Percentiles rank a stretch among this genome's conserved stretches.
These are phyloP conservation scores for Scolopax bukidnonensis DNA, from an alignment of 2,797 vertebrate genomes.

Conservation along the genomic window DNA sequence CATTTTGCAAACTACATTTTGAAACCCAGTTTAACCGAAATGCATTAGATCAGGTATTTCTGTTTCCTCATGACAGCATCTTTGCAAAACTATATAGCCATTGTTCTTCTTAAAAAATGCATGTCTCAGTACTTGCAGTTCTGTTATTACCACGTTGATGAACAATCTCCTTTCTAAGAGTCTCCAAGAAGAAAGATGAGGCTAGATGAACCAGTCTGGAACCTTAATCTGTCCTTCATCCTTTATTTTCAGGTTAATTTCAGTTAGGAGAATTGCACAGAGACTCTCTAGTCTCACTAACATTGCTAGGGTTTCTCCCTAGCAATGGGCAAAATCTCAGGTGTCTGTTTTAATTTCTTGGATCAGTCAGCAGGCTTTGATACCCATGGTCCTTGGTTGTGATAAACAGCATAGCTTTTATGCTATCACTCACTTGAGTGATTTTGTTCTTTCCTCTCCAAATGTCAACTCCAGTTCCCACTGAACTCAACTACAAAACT, in stretches of 20 bases:
- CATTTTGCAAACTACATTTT: not conserved
- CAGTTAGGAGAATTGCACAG: not conserved
- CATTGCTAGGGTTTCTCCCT: not conserved
- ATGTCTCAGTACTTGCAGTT: not conserved
- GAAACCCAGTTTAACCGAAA: not conserved
- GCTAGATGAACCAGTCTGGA: not conserved
- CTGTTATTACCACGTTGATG: not conserved
- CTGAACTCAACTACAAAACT: constrained; percentile 50
- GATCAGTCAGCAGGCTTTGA: not conserved
- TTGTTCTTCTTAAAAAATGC: not conserved
- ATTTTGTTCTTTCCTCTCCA: constrained; percentile 57
- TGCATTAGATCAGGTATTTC: not conserved
- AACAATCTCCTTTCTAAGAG: not conserved
- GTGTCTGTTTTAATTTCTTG: constrained; percentile 5
- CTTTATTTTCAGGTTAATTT: not conserved
- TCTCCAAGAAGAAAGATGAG: not conserved
- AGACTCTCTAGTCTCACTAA: not conserved
- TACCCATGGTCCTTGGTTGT: not conserved
- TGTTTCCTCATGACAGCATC: not conserved
- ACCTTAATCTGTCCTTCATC: not conserved
- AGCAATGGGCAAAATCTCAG: not conserved
- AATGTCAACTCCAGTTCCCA: constrained; percentile 31
- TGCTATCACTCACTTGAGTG: constrained; percentile 41
- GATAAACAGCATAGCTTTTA: constrained; percentile 52
- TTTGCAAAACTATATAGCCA: not conserved